Conservation (phyloP, 2,888 invertebrate species). For the Cryptosula pallasiana region DNA sequence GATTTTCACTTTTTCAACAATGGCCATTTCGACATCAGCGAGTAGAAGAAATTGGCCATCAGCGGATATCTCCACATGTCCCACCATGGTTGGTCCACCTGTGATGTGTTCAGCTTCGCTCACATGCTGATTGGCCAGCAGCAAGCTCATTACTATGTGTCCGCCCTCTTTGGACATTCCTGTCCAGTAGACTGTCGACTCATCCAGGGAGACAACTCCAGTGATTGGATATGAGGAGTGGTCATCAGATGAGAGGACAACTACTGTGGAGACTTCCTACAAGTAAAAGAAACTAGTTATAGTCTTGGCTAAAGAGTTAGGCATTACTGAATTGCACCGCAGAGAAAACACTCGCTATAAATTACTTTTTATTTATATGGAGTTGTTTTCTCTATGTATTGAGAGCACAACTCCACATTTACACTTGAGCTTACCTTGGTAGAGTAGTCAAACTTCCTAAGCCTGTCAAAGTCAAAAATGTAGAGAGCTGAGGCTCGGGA, state of each 20-base stretch:
- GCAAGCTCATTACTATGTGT: neutral
- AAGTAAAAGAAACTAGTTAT: neutral
- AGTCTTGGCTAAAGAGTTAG: neutral
- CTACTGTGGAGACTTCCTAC: neutral
- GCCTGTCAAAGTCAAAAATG: conserved; percentile 8
- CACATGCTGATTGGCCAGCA: neutral
- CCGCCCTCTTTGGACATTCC: neutral
- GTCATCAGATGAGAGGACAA: neutral
- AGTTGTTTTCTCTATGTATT: too few relatives aligned
- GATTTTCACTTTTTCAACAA: conserved; percentile 9
- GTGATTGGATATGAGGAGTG: neutral
- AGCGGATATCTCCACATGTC: conserved; percentile 10
- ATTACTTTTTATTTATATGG: too few relatives aligned
- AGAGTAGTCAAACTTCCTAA: conserved; percentile 5
- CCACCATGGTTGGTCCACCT: conserved; percentile 5
- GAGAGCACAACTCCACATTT: too few relatives aligned
- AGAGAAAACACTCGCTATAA: too few relatives aligned
- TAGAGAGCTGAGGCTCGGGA: conserved; percentile 13
- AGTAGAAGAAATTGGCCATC: neutral
- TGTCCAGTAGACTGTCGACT: neutral
- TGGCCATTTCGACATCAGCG: conserved; percentile 1
- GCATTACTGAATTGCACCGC: too few relatives aligned
- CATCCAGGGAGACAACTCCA: conserved; percentile 18
- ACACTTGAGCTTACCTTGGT: conserved; percentile 3
- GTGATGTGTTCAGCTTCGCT: neutral